These are phyloP conservation scores for Pelagia noctiluca DNA, from an alignment of 30 jellyfish, hydroid and myxozoan species.

Conservation along the genomic window DNA sequence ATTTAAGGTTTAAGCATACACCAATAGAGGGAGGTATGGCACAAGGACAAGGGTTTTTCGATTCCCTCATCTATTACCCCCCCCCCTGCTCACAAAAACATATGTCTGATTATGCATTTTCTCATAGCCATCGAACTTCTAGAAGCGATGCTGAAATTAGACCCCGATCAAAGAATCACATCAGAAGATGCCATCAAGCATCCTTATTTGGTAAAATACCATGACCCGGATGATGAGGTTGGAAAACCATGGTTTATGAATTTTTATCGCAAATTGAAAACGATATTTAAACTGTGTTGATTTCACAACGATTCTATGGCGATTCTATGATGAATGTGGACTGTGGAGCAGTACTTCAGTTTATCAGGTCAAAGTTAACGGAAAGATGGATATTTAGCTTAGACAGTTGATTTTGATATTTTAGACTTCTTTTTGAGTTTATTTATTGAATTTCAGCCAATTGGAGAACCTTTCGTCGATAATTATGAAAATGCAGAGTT, in stretches of 20 bases:
- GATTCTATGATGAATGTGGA: no score
- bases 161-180: constrained; percentile 84
- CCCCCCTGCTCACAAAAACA: no score
- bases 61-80: no score
- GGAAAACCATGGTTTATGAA: not conserved
- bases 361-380: no score
- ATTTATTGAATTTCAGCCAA: constrained; percentile 59
- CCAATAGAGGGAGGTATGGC: no score
- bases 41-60: no score
- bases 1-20: no score
- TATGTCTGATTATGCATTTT: no score
- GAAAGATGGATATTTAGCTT: not conserved
- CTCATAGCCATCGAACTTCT: constrained; percentile 86
- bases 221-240: constrained; percentile 98
- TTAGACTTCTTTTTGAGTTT: not conserved
- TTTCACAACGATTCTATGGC: no score
- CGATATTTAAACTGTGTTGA: no score
- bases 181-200: constrained; percentile 90
- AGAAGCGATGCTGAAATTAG: constrained; percentile 80
- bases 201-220: constrained; percentile 85
- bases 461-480: constrained; percentile 83
- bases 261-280: no score
- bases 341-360: no score
- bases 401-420: not conserved
- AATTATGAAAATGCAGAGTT: constrained; percentile 77